These are phyloP conservation scores for Vollenhovia emeryi DNA, from an alignment of 1,140 invertebrate species.

Conservation along the genomic window DNA sequence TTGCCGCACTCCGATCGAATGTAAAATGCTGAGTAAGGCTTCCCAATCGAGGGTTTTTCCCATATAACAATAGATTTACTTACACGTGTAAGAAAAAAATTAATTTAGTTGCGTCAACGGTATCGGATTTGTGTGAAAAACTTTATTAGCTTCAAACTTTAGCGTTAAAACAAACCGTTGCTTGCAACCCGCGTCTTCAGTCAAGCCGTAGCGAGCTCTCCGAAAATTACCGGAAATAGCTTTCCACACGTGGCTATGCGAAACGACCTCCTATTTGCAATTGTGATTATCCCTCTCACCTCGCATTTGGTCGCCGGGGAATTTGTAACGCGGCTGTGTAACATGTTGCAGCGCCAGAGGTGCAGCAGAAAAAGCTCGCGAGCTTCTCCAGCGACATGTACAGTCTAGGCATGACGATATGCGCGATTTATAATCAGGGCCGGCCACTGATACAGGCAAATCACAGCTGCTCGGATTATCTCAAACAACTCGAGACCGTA, in stretches of 20 bases:
- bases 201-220: neutral
- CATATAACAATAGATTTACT: neutral
- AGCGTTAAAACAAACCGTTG: neutral
- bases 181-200: neutral
- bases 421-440: slow-evolving; percentile 96
- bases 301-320: neutral
- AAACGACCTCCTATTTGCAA: slow-evolving; percentile 19
- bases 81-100: slow-evolving; percentile 4
- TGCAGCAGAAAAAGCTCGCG: slow-evolving; percentile 93
- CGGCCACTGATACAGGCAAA: slow-evolving; percentile 94
- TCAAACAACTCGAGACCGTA: slow-evolving; percentile 96
- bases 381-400: slow-evolving; percentile 97
- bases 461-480: slow-evolving; percentile 94
- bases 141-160: neutral
- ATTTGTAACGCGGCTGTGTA: slow-evolving; percentile 52
- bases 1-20: neutral
- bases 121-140: neutral
- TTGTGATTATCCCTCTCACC: neutral
- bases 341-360: slow-evolving; percentile 91
- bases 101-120: neutral
- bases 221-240: neutral
- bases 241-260: neutral
- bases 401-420: slow-evolving; percentile 96
- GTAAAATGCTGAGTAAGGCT: neutral
- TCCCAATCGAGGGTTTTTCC: neutral